A percentile compares a stretch with the other conserved stretches of the same genome.
These are phyloP conservation scores for Drymonia ruficornis DNA, from an alignment of 2,888 invertebrate species.

Conservation along the genomic window DNA sequence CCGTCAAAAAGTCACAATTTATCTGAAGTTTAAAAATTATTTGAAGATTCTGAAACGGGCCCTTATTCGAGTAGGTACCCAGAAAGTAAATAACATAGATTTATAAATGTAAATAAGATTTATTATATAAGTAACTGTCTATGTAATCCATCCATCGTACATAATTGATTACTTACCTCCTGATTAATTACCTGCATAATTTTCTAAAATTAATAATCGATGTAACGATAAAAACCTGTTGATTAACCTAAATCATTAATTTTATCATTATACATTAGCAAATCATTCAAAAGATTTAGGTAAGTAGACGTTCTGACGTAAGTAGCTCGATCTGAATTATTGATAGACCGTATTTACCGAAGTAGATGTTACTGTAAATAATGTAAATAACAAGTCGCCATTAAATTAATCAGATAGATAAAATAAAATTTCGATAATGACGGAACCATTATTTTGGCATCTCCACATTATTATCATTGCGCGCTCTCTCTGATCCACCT, in stretches of 20 bases:
- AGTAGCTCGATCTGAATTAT: neutral
- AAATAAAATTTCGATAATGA: slow-evolving; percentile 56
- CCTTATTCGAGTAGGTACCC: neutral
- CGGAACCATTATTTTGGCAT: slow-evolving; percentile 65
- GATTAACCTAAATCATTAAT: neutral
- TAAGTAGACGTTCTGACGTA: slow-evolving; percentile 1
- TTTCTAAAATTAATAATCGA: neutral
- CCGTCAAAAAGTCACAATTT: no score
- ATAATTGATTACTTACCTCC: neutral
- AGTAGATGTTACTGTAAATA: slow-evolving; percentile 1
- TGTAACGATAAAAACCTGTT: neutral
- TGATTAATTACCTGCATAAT: neutral
- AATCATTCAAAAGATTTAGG: neutral
- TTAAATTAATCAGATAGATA: slow-evolving; percentile 55
- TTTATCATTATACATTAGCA: slow-evolving; percentile 1
- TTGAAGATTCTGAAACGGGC: no score
- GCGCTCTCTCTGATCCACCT: slow-evolving; percentile 76
- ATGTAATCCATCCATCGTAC: neutral
- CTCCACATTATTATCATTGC: slow-evolving; percentile 78
- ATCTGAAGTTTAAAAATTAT: no score
- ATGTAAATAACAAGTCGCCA: slow-evolving; percentile 38
- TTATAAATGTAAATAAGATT: no score
- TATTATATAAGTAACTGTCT: neutral
- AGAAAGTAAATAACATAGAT: no score
- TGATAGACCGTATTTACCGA: neutral